phyloP scores from a whole-genome alignment of 2,113 vertebrate species.

The Rhynchopsitta pachyrhyncha region DNA sequence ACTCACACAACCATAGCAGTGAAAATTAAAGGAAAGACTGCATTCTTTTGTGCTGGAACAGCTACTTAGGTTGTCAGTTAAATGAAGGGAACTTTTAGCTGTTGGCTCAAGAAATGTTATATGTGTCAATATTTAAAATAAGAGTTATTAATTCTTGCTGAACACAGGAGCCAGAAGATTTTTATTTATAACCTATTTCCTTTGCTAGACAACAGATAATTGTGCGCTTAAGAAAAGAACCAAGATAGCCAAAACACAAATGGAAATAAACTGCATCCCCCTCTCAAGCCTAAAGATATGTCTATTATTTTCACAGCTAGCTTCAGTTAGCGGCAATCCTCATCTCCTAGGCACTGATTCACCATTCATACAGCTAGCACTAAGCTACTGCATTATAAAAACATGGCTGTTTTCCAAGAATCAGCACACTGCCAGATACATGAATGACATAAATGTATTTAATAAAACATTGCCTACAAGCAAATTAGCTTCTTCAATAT shows the following conservation, averaged over 20 bases:
- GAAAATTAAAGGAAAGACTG: background rate
- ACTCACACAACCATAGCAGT: background rate
- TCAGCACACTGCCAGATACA: background rate
- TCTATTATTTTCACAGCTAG: background rate
- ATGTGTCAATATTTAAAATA: background rate
- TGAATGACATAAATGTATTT: background rate
- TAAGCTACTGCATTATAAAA: background rate
- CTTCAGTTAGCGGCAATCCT: background rate
- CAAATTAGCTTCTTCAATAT: background rate
- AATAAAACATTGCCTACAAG: background rate
- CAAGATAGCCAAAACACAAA: background rate
- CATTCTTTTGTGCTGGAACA: background rate
- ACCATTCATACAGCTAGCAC: background rate
- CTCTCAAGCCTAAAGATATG: background rate
- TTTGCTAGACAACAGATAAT: background rate
- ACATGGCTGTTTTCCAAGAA: background rate
- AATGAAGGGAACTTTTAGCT: background rate
- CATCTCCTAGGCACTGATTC: background rate
- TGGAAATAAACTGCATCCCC: background rate
- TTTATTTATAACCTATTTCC: background rate
- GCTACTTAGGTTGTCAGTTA: background rate
- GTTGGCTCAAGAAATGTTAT: background rate
- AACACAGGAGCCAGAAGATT: background rate
- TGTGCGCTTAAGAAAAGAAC: background rate
- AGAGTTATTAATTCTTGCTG: background rate